Base-by-base conservation (phyloP, 1,140 invertebrate genomes). In the Eurosta solidaginis region DNA sequence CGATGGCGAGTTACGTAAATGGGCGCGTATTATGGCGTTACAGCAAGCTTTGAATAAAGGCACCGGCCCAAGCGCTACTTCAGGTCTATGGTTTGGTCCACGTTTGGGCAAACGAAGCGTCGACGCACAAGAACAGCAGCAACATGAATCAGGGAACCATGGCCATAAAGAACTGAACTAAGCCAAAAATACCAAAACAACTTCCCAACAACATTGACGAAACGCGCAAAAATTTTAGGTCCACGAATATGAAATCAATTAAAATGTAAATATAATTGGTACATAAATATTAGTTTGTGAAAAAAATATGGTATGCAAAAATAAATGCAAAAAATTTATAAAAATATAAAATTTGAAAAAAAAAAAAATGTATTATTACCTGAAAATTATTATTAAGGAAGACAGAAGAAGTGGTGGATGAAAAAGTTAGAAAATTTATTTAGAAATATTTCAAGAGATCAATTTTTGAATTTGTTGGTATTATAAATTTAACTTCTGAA, bases 81-180 rank as follows among this genome's bases (percentile, higher is more conserved):
- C 82, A 17, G 90, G 89, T 20, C 88, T 91, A 85, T 91, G 91
- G 91, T 91, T 91, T 78, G 91, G 91, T 9, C 90, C 90, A 17
- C 83, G 90, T n/a, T 82, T 91, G 27, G 90, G 90, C 77, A 88
- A 88, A 52, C 83, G 85, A 17, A 86, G 85, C 49, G 80, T 85
- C 17, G 80, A 82, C 52, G 79, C 78, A 49, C 82, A 85, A 68
- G 73, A 81, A 20, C 81, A 79, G 17, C 52, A 80, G 9, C 78
- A 79, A 63, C 59, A 63, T 5, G 40, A 68, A n/a, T 68, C 59
- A 10, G 29, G 73, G 2, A 29, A 25, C 44, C 81, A 84, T 27
- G 82, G 80, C 17, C 84, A 86, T 59, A 86, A 86, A 50, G 84
- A 86, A 77, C 47, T 82, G 22, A 84, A 80, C 77, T 86, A 86